phyloP scores from a whole-genome alignment of 2,797 vertebrate species.

The Eupleurogrammus muticus region DNA sequence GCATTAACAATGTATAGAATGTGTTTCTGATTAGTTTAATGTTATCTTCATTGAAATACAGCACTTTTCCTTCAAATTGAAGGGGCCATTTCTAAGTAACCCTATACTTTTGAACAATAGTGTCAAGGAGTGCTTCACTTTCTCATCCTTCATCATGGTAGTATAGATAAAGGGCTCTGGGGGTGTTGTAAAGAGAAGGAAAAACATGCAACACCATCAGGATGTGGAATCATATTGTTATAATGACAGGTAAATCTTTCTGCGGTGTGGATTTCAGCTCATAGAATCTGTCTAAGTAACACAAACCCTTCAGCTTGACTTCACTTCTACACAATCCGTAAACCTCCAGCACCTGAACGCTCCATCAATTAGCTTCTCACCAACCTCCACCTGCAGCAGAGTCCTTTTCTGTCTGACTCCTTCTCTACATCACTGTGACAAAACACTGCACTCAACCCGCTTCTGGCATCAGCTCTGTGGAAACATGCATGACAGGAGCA shows the following conservation, averaged over 20 bases:
- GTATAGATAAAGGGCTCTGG: not conserved
- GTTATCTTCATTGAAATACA: too few relatives aligned
- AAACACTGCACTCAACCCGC: not conserved
- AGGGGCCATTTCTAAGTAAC: too few relatives aligned
- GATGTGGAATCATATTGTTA: not conserved
- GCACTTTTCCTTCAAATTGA: too few relatives aligned
- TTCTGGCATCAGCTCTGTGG: not conserved
- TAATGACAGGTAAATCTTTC: not conserved
- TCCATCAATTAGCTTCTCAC: not conserved
- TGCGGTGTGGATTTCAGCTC: constrained; percentile 3
- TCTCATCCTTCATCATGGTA: not conserved
- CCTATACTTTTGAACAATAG: too few relatives aligned
- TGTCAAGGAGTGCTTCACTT: not conserved
- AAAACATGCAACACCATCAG: not conserved
- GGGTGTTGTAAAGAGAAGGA: not conserved
- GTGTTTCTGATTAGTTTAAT: too few relatives aligned
- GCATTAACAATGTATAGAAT: too few relatives aligned
- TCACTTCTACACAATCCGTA: constrained; percentile 14
- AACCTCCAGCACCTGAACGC: not conserved
- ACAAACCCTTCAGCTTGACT: constrained; percentile 24
- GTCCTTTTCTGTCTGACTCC: not conserved
- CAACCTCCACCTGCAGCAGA: constrained; percentile 10
- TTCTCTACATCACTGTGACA: not conserved
- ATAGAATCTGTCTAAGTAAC: constrained; percentile 13
- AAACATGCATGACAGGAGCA: not conserved